Conservation (phyloP, 1,140 invertebrate genomes). For the Listronotus oregonensis region DNA sequence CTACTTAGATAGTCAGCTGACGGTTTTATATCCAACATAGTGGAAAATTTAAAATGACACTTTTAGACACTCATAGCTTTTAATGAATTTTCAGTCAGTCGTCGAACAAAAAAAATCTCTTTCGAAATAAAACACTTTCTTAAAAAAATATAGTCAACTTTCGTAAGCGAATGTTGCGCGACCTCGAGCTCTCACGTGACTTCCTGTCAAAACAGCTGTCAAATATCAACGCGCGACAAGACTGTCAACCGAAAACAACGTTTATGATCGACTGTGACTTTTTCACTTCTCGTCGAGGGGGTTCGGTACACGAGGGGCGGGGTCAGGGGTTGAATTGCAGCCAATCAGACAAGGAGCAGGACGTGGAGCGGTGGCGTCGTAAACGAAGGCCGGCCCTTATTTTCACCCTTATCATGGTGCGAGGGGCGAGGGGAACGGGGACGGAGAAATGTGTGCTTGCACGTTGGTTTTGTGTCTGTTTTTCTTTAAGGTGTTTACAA, state of each 20-base stretch:
- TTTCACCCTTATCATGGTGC: not conserved
- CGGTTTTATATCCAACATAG: conserved; percentile 72
- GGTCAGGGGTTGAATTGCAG: conserved; percentile 44
- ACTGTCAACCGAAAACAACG: conserved; percentile 24
- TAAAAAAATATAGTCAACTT: not conserved
- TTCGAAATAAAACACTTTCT: not conserved
- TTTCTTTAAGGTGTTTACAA: too few relatives aligned
- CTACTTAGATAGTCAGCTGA: conserved; percentile 72
- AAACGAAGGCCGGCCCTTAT: conserved; percentile 22
- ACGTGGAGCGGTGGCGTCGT: conserved; percentile 32
- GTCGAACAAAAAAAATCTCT: too few relatives aligned
- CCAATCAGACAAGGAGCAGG: conserved; percentile 29
- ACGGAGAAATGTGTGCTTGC: too few relatives aligned
- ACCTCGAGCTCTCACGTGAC: not conserved
- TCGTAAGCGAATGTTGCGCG: not conserved
- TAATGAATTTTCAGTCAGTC: not conserved
- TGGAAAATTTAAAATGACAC: conserved; percentile 15
- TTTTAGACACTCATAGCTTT: not conserved
- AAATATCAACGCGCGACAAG: conserved; percentile 21
- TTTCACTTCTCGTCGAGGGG: conserved; percentile 36
- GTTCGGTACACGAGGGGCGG: conserved; percentile 37
- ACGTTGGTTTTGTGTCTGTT: too few relatives aligned
- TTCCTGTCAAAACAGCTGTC: not conserved
- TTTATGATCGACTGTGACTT: conserved; percentile 53
- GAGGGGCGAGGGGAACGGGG: not conserved